Percentiles rank a stretch among this genome's conserved stretches.
These are phyloP conservation scores for Scotopteryx bipunctaria DNA, from an alignment of 2,888 invertebrate genomes.

Conservation along the genomic window DNA sequence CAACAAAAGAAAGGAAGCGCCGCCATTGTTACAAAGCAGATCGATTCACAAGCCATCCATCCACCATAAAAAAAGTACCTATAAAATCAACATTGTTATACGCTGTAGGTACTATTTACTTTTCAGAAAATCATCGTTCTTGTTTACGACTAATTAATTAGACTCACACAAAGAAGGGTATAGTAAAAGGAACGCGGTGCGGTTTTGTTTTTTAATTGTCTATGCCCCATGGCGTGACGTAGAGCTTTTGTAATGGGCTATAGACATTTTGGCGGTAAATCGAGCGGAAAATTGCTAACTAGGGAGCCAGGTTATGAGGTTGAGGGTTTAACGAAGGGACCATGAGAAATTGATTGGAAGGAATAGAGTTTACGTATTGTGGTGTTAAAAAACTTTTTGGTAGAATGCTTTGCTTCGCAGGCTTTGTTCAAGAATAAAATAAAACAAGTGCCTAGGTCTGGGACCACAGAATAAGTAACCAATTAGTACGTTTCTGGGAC, in stretches of 20 bases:
- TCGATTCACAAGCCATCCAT: slow-evolving; percentile 52
- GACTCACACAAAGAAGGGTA: slow-evolving; percentile 62
- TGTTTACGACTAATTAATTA: slow-evolving; percentile 82
- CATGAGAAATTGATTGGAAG: slow-evolving; percentile 15
- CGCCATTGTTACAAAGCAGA: slow-evolving; percentile 49
- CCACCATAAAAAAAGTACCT: slow-evolving; percentile 53
- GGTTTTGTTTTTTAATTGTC: slow-evolving; percentile 69
- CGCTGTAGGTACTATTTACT: slow-evolving; percentile 72
- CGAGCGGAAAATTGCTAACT: slow-evolving; percentile 79
- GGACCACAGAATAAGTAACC: too few relatives aligned
- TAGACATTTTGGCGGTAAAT: slow-evolving; percentile 72
- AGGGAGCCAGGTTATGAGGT: slow-evolving; percentile 54
- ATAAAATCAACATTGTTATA: slow-evolving; percentile 73
- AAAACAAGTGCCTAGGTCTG: too few relatives aligned
- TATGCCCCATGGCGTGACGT: slow-evolving; percentile 63
- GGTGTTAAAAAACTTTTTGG: neutral
- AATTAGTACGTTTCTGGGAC: too few relatives aligned
- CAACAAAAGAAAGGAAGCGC: slow-evolving; percentile 60
- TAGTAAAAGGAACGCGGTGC: slow-evolving; percentile 50
- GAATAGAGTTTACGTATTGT: neutral
- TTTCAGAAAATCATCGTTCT: slow-evolving; percentile 79
- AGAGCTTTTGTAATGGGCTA: slow-evolving; percentile 61
- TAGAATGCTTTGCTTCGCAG: too few relatives aligned
- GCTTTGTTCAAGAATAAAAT: too few relatives aligned
- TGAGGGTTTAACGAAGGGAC: slow-evolving; percentile 27